Percentiles rank a stretch among this genome's conserved stretches.
phyloP scores from a whole-genome alignment of 1,140 invertebrate genomes.

The Brachystomella parvula region DNA sequence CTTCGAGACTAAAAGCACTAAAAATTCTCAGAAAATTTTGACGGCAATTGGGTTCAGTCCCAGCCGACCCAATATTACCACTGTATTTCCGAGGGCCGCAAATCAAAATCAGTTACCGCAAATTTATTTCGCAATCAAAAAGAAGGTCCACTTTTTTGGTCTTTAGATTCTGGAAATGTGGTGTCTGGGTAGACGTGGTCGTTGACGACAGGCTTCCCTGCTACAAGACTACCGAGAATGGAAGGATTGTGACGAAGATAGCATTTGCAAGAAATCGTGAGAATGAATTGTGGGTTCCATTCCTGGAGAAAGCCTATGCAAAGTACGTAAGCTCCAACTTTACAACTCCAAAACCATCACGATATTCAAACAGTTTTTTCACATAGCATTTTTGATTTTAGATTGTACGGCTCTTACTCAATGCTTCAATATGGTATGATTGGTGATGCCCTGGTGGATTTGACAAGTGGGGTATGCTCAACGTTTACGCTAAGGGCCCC shows the following conservation, averaged over 20 bases:
- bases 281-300: slow-evolving; percentile 5
- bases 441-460: slow-evolving; percentile 62
- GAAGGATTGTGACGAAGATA: neutral
- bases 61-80: no score
- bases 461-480: slow-evolving; percentile 62
- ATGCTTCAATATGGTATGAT: slow-evolving; percentile 58
- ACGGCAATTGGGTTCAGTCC: no score
- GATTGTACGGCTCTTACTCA: slow-evolving; percentile 58
- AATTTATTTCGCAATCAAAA: no score
- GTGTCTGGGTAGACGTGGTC: slow-evolving; percentile 52
- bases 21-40: no score
- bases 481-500: slow-evolving; percentile 39
- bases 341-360: no score
- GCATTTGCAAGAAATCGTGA: slow-evolving; percentile 1
- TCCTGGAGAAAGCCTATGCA: slow-evolving; percentile 3
- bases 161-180: slow-evolving; percentile 40
- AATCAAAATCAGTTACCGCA: no score
- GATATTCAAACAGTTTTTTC: no score
- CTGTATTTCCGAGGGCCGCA: no score
- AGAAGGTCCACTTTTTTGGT: no score
- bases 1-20: no score
- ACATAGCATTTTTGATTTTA: no score
- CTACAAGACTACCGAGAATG: neutral
- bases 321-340: neutral
- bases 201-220: slow-evolving; percentile 57